A percentile compares a stretch with the other conserved stretches of the same genome.
phyloP scores from a whole-genome alignment of 2,888 invertebrate species.

The Pristionchus mayeri region DNA sequence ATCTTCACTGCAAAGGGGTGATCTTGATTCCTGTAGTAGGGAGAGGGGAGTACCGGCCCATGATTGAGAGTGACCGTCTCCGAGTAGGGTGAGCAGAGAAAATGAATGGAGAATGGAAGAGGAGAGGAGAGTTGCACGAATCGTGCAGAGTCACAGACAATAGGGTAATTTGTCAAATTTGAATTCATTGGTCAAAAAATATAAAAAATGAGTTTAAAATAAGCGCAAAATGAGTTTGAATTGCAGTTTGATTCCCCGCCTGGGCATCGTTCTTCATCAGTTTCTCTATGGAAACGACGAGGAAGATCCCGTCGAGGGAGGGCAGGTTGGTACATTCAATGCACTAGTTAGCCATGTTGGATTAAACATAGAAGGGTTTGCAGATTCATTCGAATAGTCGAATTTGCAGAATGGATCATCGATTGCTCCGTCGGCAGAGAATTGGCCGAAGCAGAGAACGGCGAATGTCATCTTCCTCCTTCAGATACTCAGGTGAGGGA shows the following conservation, averaged over 20 bases:
- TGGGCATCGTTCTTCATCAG: slow-evolving; percentile 84
- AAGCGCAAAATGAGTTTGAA: not conserved
- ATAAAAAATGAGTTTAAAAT: too few relatives aligned
- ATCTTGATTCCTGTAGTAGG: too few relatives aligned
- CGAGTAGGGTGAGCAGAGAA: slow-evolving; percentile 5
- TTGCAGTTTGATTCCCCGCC: slow-evolving; percentile 90
- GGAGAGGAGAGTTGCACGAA: not conserved
- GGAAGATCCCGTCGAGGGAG: slow-evolving; percentile 54
- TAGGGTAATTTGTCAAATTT: not conserved
- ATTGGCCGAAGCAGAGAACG: slow-evolving; percentile 81
- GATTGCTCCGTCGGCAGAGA: slow-evolving; percentile 75
- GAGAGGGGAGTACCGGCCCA: not conserved
- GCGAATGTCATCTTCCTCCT: slow-evolving; percentile 94
- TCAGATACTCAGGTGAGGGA: slow-evolving; percentile 82
- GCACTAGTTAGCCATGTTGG: not conserved
- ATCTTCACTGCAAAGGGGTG: slow-evolving; percentile 21
- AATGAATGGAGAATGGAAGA: slow-evolving; percentile 2
- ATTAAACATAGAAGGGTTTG: not conserved
- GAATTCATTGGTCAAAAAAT: too few relatives aligned
- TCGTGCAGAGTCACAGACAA: not conserved
- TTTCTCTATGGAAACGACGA: slow-evolving; percentile 81
- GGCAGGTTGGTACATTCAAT: not conserved
- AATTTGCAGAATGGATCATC: slow-evolving; percentile 36
- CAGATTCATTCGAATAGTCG: not conserved
- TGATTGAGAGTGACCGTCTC: not conserved